Base-by-base conservation (phyloP, 2,888 invertebrate genomes). In the Megalurothrips usitatus region DNA sequence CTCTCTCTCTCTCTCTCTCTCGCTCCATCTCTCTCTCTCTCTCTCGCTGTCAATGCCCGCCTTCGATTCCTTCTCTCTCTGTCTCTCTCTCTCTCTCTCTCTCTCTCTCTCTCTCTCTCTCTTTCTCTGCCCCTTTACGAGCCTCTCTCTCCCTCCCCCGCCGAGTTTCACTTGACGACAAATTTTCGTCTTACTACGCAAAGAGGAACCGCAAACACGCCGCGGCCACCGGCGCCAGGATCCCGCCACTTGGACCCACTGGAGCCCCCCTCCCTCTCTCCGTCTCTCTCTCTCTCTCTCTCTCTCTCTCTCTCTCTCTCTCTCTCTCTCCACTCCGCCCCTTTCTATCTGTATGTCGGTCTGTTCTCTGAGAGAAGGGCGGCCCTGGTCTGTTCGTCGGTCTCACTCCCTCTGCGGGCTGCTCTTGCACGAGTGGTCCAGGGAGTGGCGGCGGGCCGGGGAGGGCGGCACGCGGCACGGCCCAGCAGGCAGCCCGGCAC, bases 131-230 rank as follows among this genome's bases (percentile, higher is more conserved):
- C 49, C 12, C 10, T 49, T 12, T 49, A 9, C 12, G 9, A 9
- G 10, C 12, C 49, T 12, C 49, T 49, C 49, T 49, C 49, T 49
- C 49, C 12, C 14, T n/a, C 68, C 23, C 68, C 23, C 68, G 23
- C 68, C n/a, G 9, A 26, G 68, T 75, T 75, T 75, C 68, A 75
- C 68, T 75, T 75, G 68, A 75, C 68, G 68, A 75, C 68, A 75
- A 75, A 75, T 75, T 75, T 75, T 75, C 68, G 68, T 75, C 68
- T 75, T 75, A 75, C 68, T 75, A 75, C 68, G 68, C 68, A 75
- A 75, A 75, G 68, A 75, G 68, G 68, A 75, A 75, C 68, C 68
- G 68, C 68, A 75, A 75, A 75, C 68, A 75, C 68, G 12, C 68
- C 68, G 12, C 12, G 68, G 26, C 68, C 68, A 75, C 68, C 68